A percentile compares a stretch with the other conserved stretches of the same genome.
Evolutionary conservation across 2,888 invertebrate species (phyloP).

Genomic region (Ischnura elegans): DNA sequence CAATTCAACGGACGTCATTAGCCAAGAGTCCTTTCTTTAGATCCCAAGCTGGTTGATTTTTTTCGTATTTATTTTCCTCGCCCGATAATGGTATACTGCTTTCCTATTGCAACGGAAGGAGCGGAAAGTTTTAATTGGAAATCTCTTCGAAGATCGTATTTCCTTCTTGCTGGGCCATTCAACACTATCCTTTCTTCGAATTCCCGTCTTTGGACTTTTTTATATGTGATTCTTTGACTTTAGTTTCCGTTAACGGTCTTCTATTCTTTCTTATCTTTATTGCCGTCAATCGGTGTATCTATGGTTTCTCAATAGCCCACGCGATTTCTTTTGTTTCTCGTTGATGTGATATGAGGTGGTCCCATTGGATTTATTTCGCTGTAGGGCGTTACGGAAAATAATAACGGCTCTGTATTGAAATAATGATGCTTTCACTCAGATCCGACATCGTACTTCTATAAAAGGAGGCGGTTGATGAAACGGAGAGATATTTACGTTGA

Average conservation of each 20-base stretch:
- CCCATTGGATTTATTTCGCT: no score
- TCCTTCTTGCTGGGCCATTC: neutral
- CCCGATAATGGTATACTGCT: neutral
- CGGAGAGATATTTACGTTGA: no score
- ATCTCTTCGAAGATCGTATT: neutral
- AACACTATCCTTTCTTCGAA: neutral
- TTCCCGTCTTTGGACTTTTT: neutral
- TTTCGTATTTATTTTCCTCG: neutral
- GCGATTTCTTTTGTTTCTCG: no score
- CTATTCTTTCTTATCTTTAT: neutral
- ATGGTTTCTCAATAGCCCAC: no score
- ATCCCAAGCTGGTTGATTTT: neutral
- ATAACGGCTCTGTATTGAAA: no score
- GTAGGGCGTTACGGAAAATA: no score
- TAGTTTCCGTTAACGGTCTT: neutral
- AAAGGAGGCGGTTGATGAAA: no score
- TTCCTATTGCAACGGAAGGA: neutral
- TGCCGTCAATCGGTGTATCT: no score
- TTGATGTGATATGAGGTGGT: no score
- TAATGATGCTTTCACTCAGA: no score
- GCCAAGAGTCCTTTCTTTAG: neutral
- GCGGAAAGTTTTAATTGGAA: constrained; percentile 1
- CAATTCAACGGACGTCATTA: constrained; percentile 13
- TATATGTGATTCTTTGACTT: neutral
- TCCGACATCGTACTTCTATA: no score